Conservation (phyloP, 2,797 vertebrate genomes). For the Helostoma temminkii region DNA sequence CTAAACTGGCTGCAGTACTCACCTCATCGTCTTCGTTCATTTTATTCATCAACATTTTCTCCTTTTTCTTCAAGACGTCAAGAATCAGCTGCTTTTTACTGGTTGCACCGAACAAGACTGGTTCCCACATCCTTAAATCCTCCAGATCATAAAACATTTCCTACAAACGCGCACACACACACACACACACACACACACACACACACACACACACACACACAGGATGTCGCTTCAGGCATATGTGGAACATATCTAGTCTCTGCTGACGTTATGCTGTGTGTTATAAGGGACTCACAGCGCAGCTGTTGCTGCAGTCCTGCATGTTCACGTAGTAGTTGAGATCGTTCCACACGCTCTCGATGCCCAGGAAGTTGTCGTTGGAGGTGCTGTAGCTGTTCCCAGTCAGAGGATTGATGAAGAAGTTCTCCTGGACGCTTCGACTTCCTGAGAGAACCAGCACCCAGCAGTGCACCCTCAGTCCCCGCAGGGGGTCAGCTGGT, state of each 20-base stretch:
- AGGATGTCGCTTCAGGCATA: too few relatives aligned
- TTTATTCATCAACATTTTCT: constrained; percentile 19
- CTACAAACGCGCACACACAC: too few relatives aligned
- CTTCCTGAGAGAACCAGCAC: constrained; percentile 90
- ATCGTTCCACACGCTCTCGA: constrained; percentile 95
- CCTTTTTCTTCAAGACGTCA: constrained; percentile 46
- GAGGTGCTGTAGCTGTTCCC: constrained; percentile 82
- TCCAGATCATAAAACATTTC: constrained; percentile 89
- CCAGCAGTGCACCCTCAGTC: constrained; percentile 91
- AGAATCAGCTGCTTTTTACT: constrained; percentile 67
- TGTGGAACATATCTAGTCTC: neutral
- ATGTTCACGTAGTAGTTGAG: constrained; percentile 94
- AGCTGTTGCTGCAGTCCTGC: constrained; percentile 90
- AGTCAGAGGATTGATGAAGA: constrained; percentile 92
- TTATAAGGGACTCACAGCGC: constrained; percentile 78
- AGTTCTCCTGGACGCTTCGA: constrained; percentile 86
- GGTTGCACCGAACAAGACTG: constrained; percentile 76
- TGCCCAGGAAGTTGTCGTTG: constrained; percentile 87
- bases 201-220: too few relatives aligned
- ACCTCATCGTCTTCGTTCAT: constrained; percentile 52
- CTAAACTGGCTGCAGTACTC: neutral
- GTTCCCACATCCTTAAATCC: constrained; percentile 88
- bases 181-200: too few relatives aligned
- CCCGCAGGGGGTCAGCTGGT: constrained; percentile 80
- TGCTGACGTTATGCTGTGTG: too few relatives aligned